These are phyloP conservation scores for Drosophila nannoptera DNA, from an alignment of 1,140 invertebrate genomes.

Conservation along the genomic window DNA sequence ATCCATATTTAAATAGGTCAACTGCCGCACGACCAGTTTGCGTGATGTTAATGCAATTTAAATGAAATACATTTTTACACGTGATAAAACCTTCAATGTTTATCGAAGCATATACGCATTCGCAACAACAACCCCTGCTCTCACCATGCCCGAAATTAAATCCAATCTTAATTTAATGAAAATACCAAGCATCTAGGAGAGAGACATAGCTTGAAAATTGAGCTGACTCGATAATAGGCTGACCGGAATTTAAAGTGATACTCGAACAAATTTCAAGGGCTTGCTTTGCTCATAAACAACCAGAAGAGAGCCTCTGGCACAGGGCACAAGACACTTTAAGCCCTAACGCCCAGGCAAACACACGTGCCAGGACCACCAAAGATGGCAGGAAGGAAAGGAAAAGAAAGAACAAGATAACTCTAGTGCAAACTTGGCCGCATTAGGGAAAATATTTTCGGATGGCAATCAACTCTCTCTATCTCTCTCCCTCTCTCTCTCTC, in stretches of 20 bases:
- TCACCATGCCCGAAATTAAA: not conserved
- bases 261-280: slow-evolving; percentile 39
- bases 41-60: not conserved
- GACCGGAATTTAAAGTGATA: slow-evolving; percentile 21
- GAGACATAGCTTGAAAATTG: slow-evolving; percentile 3
- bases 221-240: not conserved
- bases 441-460: slow-evolving; percentile 21
- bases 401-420: slow-evolving; percentile 14
- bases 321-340: slow-evolving; percentile 43
- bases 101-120: not conserved
- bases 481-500: not conserved
- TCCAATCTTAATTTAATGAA: slow-evolving; percentile 3
- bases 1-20: no score
- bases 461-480: slow-evolving; percentile 37
- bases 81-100: not conserved
- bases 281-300: slow-evolving; percentile 29
- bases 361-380: slow-evolving; percentile 42
- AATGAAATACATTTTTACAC: not conserved
- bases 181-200: not conserved
- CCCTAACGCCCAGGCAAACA: slow-evolving; percentile 54
- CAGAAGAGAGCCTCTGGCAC: slow-evolving; percentile 3
- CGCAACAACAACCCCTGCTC: not conserved
- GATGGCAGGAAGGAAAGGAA: slow-evolving; percentile 13
- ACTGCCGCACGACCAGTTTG: no score
- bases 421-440: slow-evolving; percentile 16